Base-by-base conservation (phyloP, 2,888 invertebrate genomes). In the Xanthia icteritia region DNA sequence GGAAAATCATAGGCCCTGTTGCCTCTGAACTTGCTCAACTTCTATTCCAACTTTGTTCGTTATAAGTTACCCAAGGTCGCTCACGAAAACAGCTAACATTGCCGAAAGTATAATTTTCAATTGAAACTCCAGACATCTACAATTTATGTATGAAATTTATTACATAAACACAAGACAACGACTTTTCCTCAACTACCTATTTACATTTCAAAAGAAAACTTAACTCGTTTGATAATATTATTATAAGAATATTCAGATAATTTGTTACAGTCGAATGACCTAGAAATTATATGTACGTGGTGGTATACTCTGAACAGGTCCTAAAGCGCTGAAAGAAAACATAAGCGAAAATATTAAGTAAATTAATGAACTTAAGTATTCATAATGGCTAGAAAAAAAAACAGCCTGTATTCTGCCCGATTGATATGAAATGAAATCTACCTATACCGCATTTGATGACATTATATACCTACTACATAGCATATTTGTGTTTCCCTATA, bases 101-200 rank as follows among this genome's bases (percentile, higher is more conserved):
- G 42, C 70, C 20, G 36, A 68, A 75, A 58, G 68, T 61, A 72
- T 73, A 39, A 58, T 66, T 48, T 71, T 64, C 82, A n/a, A n/a
- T n/a, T n/a, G 60, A 82, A 85, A 82, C 77, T 82, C 11, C 17
- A 65, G 36, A 71, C 58, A 64, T n/a, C 15, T 51, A 23, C 45
- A 58, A 70, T 70, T 70, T 77, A 67, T 36, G 39, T 58, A 45
- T 36, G 13, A 65, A 72, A 76, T 36, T 73, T 81, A 23, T 73
- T 72, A 65, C 39, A 27, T 83, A 73, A 67, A 48, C 27, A 67
- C 6, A 27, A 81, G 27, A 61, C 64, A 31, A 36, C 15, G 42
- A 58, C 2, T 79, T 84, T 82, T 84, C 84, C 66, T 81, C 20
- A 20, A 68, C 36, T 8, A n/a, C n/a, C n/a, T n/a, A 85, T 83